phyloP scores from a whole-genome alignment of 2,888 invertebrate species.

The Agrochola macilenta region DNA sequence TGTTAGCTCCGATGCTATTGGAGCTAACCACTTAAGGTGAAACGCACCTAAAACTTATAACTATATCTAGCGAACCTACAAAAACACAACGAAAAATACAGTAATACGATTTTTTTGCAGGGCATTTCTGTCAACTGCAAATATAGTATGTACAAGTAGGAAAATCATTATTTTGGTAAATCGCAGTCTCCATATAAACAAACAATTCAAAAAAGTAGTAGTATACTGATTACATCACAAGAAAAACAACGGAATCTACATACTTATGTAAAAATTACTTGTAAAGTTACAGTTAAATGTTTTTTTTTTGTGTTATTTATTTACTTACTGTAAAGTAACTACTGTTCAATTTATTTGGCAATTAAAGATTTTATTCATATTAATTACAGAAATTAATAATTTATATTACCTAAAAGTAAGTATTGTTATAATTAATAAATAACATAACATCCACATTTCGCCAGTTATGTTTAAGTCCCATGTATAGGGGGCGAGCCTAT shows the following conservation, averaged over 20 bases:
- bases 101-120: constrained; percentile 78
- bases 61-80: constrained; percentile 28
- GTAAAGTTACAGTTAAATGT: neutral
- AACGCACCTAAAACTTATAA: constrained; percentile 39
- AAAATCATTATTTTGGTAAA: constrained; percentile 59
- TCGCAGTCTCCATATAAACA: constrained; percentile 69
- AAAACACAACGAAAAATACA: constrained; percentile 72
- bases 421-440: neutral
- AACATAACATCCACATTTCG: too few species aligned
- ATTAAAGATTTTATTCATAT: neutral
- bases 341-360: neutral
- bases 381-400: neutral
- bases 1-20: constrained; percentile 5
- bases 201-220: neutral
- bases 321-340: neutral
- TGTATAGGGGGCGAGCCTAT: too few species aligned
- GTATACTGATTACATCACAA: constrained; percentile 23
- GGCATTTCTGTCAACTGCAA: constrained; percentile 34
- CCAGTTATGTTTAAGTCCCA: too few species aligned
- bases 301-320: neutral
- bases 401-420: neutral
- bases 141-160: constrained; percentile 55
- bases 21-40: constrained; percentile 25
- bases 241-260: neutral
- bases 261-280: neutral